A percentile compares a stretch with the other conserved stretches of the same genome.
Conservation (phyloP, 2,113 vertebrate species). For the Myocastor coypus region DNA sequence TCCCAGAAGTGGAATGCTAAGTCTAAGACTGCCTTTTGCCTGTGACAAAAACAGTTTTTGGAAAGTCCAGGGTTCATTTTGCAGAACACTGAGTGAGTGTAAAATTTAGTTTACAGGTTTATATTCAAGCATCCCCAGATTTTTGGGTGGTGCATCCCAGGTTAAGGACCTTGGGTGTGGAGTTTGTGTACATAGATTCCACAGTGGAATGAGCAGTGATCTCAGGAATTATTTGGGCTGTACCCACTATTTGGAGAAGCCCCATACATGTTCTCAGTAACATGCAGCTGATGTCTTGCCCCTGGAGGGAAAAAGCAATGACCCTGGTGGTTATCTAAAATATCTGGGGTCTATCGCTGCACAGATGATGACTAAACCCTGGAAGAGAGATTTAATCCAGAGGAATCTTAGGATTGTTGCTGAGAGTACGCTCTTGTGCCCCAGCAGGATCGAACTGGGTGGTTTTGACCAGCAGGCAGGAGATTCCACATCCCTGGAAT, state of each 20-base stretch:
- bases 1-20: neutral
- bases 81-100: neutral
- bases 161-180: neutral
- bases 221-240: neutral
- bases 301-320: neutral
- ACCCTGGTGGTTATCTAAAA: neutral
- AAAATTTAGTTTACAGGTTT: neutral
- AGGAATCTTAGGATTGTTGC: neutral
- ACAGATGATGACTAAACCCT: neutral
- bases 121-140: neutral
- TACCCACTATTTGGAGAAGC: neutral
- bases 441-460: neutral
- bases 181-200: neutral
- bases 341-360: neutral
- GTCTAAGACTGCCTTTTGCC: neutral
- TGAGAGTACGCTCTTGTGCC: neutral
- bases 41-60: neutral
- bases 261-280: neutral
- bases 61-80: neutral
- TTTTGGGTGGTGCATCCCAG: accelerated
- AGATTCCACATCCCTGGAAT: neutral
- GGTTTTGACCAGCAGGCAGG: neutral
- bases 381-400: neutral
- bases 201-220: neutral
- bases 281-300: neutral